phyloP scores from a whole-genome alignment of 92 coral and sea anemone species.

The Pocillopora meandrina region DNA sequence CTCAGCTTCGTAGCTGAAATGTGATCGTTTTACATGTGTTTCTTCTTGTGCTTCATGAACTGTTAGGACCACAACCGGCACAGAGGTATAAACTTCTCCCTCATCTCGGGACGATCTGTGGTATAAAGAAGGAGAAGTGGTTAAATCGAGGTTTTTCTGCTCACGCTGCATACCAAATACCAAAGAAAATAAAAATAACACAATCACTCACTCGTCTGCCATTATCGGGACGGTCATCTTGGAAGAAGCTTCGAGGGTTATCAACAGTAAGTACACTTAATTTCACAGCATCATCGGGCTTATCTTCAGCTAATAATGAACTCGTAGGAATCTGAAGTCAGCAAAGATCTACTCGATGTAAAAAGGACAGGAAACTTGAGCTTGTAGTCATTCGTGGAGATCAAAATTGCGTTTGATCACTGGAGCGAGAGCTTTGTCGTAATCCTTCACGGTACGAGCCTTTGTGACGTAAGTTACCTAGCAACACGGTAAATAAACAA shows the following conservation, averaged over 20 bases:
- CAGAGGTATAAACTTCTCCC: constrained; percentile 34
- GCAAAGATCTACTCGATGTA: not conserved
- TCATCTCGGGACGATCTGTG: constrained; percentile 32
- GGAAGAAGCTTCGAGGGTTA: not conserved
- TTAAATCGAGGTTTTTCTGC: not conserved
- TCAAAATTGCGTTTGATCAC: not conserved
- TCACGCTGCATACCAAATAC: not conserved
- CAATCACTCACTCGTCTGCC: constrained; percentile 63
- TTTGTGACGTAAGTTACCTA: constrained; percentile 75
- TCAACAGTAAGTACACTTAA: not conserved
- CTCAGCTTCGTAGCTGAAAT: constrained; percentile 56
- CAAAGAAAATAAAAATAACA: constrained; percentile 1
- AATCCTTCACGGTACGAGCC: constrained; percentile 31
- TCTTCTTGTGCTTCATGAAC: constrained; percentile 68
- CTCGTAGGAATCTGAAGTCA: not conserved
- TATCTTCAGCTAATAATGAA: not conserved
- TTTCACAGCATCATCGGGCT: not conserved
- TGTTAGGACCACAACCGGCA: constrained; percentile 71
- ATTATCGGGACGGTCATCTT: constrained; percentile 55
- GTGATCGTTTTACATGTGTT: constrained; percentile 22
- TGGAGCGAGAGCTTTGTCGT: constrained; percentile 34
- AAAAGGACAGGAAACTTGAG: not conserved
- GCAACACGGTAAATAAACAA: constrained; percentile 80
- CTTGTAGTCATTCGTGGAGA: not conserved
- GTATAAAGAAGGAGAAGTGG: not conserved